These are phyloP conservation scores for Catamblyrhynchus diadema DNA, from an alignment of 2,797 vertebrate species.

Conservation along the genomic window DNA sequence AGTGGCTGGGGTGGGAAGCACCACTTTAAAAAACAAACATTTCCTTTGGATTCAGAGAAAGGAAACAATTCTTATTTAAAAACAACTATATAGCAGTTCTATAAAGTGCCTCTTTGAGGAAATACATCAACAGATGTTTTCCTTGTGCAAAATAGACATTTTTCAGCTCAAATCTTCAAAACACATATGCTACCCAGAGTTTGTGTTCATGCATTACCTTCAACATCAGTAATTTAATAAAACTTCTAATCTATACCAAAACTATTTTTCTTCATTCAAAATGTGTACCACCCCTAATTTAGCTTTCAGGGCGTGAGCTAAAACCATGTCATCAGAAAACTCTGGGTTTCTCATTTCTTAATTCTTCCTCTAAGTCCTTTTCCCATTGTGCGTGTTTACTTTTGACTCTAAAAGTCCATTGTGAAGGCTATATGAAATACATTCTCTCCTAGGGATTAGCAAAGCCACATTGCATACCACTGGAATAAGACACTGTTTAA, in stretches of 20 bases:
- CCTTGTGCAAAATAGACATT: slow-evolving; percentile 56
- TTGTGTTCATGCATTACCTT: not conserved
- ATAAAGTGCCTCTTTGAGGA: slow-evolving; percentile 60
- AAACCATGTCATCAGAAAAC: not conserved
- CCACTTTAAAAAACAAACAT: not conserved
- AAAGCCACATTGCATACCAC: not conserved
- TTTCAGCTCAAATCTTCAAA: slow-evolving; percentile 34
- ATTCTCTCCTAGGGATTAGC: not conserved
- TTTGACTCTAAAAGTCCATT: not conserved
- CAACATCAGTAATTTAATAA: not conserved
- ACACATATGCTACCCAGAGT: not conserved
- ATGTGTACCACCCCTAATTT: not conserved
- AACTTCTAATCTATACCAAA: not conserved
- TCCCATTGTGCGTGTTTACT: slow-evolving; percentile 19
- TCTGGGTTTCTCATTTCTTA: not conserved
- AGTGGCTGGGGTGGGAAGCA: not conserved
- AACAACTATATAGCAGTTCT: not conserved
- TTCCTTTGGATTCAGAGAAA: slow-evolving; percentile 8
- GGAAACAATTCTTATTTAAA: slow-evolving; percentile 4
- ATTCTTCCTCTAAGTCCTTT: not conserved
- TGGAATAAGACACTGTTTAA: slow-evolving; percentile 46
- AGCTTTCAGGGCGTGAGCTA: not conserved
- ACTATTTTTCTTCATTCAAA: not conserved
- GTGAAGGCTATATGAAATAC: not conserved
- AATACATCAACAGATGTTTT: slow-evolving; percentile 42